phyloP scores from a whole-genome alignment of 2,888 invertebrate genomes.

The Chironomus riparius region DNA sequence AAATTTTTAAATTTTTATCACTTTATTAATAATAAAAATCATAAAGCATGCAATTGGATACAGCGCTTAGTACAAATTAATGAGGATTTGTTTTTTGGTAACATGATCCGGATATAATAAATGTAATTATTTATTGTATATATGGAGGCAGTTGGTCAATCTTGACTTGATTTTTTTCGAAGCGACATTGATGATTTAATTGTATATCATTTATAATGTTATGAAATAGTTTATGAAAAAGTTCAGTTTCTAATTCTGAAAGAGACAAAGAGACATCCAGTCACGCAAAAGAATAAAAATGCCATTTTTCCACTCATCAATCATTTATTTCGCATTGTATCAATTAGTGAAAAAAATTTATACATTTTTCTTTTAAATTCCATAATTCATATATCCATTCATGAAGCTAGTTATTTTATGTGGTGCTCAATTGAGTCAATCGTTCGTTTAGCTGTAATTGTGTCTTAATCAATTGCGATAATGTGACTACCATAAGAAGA shows the following conservation, averaged over 20 bases:
- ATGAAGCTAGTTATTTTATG: slow-evolving; percentile 38
- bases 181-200: slow-evolving; percentile 10
- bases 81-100: neutral
- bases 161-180: neutral
- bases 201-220: neutral
- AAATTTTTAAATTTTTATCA: neutral
- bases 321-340: neutral
- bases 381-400: neutral
- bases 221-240: neutral
- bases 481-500: slow-evolving; percentile 91
- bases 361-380: neutral
- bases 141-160: neutral
- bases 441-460: slow-evolving; percentile 96
- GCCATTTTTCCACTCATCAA: too few relatives aligned
- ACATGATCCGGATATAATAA: neutral
- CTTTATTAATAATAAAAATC: neutral
- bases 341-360: neutral
- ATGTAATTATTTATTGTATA: neutral
- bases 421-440: slow-evolving; percentile 71
- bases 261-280: neutral
- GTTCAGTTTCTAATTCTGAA: too few relatives aligned
- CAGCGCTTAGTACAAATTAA: neutral
- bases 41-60: neutral
- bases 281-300: neutral
- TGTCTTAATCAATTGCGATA: slow-evolving; percentile 92